Evolutionary conservation across 2,888 invertebrate genomes (phyloP), one percentile per base, ranked within the genome.

Genomic region (Troilus luridus): DNA sequence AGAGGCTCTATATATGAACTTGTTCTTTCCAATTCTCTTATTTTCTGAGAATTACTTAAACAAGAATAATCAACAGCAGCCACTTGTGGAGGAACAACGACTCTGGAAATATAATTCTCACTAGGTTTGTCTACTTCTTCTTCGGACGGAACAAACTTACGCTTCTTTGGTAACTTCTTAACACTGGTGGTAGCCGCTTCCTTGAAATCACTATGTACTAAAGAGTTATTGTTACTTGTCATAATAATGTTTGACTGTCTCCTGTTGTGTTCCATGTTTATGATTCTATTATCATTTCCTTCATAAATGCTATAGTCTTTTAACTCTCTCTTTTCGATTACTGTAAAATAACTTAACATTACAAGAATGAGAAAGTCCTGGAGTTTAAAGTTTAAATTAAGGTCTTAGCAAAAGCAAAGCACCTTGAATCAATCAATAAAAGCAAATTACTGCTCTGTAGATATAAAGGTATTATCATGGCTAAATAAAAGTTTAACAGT

Each of bases 111-210:
- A 88, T 88, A 92, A 90, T 88, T 91, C 19, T 92, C 92, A 64
- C 91, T 91, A 67, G 92, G 92, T 88, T 95, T 95, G 93, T 95
- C 95, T 93, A 95, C 95, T 93, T 97, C 97, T 94, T 97, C 97
- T 93, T 97, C 97, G 88, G 97, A 96, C 88, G 96, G 96, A 94
- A 97, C 96, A 94, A 97, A 97, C 95, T 98, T 98, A 92, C 99
- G 96, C 95, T 99, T 99, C 95, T 99, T 99, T 91, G 99, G 99
- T 94, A 98, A 96, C 94, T 97, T 98, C 93, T 95, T 95, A 92
- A 95, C 95, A 93, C 94, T 94, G 93, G 94, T 94, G 90, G 94
- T 94, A 64, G 94, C 94, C 62, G 94, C 94, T n/a, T 92, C 96
- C 92, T 96, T 95, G 91, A 95, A 95, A 93, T 95, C 91, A 62